Conservation (phyloP, 2,113 vertebrate genomes). For the Cebidichthys violaceus region DNA sequence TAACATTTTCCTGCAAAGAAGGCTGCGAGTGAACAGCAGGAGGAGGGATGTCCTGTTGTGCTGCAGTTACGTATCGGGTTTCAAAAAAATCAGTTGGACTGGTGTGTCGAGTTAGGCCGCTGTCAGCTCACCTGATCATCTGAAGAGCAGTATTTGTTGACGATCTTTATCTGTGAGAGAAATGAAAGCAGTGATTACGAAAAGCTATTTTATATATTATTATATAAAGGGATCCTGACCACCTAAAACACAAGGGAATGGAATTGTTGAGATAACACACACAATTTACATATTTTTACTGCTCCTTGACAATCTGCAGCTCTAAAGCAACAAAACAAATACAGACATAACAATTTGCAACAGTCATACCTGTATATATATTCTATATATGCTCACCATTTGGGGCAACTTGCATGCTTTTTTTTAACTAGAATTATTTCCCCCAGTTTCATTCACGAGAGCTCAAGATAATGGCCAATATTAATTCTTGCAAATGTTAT, state of each 20-base stretch:
- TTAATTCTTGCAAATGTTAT: background rate
- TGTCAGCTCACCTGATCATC: constrained; percentile 88
- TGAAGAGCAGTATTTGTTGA: constrained; percentile 89
- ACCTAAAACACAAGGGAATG: background rate
- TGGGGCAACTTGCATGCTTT: background rate
- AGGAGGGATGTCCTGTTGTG: background rate
- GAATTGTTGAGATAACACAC: background rate
- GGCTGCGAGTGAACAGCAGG: background rate
- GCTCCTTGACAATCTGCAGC: background rate
- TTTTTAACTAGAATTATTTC: background rate
- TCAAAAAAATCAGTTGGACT: background rate
- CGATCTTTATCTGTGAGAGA: constrained; percentile 87
- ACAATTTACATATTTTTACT: background rate
- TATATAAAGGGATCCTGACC: background rate
- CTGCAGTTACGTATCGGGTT: background rate
- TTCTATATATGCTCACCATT: background rate
- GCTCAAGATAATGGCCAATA: background rate
- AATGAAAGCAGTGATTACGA: constrained; percentile 1
- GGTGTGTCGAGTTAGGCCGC: background rate
- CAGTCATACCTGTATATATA: background rate
- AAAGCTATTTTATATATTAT: background rate
- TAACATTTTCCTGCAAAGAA: background rate
- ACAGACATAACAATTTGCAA: background rate
- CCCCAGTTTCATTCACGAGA: background rate
- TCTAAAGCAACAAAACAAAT: background rate